Base-by-base conservation (phyloP, 2,113 vertebrate species). In the Urocolius indicus region DNA sequence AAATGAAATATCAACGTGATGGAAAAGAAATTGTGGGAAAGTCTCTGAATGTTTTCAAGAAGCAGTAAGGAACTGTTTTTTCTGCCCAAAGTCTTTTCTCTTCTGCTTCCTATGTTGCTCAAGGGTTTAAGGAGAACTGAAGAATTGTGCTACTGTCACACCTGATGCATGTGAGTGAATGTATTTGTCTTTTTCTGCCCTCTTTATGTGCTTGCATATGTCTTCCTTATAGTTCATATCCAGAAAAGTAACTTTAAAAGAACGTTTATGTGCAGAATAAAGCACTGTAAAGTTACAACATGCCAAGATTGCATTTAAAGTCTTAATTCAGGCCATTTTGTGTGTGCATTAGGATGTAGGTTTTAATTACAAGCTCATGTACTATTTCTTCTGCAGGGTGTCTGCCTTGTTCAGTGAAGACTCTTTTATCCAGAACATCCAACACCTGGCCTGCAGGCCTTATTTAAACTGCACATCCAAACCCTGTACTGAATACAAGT, bases 1-100 rank as follows among this genome's bases (percentile, higher is more conserved):
- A 82, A 95, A 93, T 79, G 43, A 92, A 95, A 87, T 43, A 86
- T 46, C n/a, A 76, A 89, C 90, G 34, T 63, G 54, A 87, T 67
- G 6, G 63, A 49, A 76, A 79, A 89, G 26, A 92, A 93, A 91
- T 27, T 22, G 43, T 85, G 21, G 5, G 11, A 81, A 55, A 66
- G 17, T 6, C 55, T 59, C 45, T 65, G 61, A 63, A 49, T n/a
- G 2, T 65, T 89, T 93, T 94, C 48, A 52, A 52, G 55, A 51
- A 77, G 22, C 32, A 49, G 57, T 65, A 62, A 79, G 82, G 58
- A 72, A 63, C 7, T 19, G 6, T 20, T 61, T 86, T 38, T 77
- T 62, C 68, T 57, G 30, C 18, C 86, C 89, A 66, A 87, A 71
- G 43, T 36, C 19, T 96, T 96, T 93, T 94, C 61, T 92, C 11